Percentiles rank a stretch among this genome's conserved stretches.
Conservation (phyloP, 2,888 invertebrate species). For the Stomorhina lunata region DNA sequence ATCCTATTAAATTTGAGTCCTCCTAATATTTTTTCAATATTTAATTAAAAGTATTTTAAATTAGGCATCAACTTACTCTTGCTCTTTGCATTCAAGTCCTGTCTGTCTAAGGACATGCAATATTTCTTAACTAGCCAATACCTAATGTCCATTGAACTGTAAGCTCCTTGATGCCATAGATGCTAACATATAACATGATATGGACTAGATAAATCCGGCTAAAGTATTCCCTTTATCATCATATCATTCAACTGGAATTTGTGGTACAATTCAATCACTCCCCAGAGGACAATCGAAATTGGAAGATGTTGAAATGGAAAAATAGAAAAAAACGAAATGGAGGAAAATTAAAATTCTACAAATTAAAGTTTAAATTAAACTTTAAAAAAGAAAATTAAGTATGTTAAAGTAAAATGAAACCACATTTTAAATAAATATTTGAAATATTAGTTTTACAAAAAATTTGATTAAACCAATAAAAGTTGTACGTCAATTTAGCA, state of each 20-base stretch:
- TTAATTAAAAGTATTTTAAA: constrained; percentile 51
- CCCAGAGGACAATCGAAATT: constrained; percentile 60
- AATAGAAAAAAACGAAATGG: neutral
- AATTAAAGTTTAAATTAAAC: constrained; percentile 55
- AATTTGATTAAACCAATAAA: constrained; percentile 17
- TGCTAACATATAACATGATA: neutral
- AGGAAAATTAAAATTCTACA: neutral
- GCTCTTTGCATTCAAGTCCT: neutral
- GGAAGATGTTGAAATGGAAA: constrained; percentile 21
- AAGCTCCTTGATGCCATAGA: neutral
- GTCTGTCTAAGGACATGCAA: too few species aligned
- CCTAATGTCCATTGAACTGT: neutral
- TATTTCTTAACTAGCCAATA: neutral
- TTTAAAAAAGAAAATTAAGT: constrained; percentile 42
- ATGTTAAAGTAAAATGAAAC: constrained; percentile 56
- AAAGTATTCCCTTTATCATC: constrained; percentile 40
- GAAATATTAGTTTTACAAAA: neutral
- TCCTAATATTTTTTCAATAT: too few species aligned
- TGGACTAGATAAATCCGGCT: neutral
- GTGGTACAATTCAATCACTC: constrained; percentile 65
- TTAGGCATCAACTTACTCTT: constrained; percentile 26
- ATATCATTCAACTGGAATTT: constrained; percentile 56
- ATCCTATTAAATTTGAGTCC: too few species aligned
- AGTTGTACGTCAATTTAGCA: too few species aligned
- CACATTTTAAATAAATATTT: constrained; percentile 11